These are phyloP conservation scores for Tinea semifulvella DNA, from an alignment of 2,888 invertebrate genomes.

Conservation along the genomic window DNA sequence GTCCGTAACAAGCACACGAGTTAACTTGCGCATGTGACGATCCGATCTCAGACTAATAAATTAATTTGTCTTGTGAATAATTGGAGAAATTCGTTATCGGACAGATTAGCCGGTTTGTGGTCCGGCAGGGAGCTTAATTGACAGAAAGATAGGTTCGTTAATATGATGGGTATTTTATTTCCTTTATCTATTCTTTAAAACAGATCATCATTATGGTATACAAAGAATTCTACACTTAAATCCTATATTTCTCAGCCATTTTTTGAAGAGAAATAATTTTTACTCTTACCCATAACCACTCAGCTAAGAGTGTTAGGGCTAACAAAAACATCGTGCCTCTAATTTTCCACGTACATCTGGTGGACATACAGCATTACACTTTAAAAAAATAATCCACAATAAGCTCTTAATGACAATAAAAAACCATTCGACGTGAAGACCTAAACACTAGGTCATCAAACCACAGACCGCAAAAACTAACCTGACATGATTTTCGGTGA, in stretches of 20 bases:
- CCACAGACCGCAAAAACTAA: slow-evolving; percentile 19
- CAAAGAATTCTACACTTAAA: too few relatives aligned
- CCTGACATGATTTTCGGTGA: slow-evolving; percentile 41
- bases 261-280: too few relatives aligned
- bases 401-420: slow-evolving; percentile 3
- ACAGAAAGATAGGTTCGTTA: slow-evolving; percentile 57
- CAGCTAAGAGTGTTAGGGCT: too few relatives aligned
- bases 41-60: too few relatives aligned
- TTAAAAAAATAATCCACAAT: background rate
- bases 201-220: too few relatives aligned
- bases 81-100: slow-evolving; percentile 40
- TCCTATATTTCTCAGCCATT: too few relatives aligned
- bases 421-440: background rate
- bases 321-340: too few relatives aligned
- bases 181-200: slow-evolving; percentile 18
- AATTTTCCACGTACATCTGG: too few relatives aligned
- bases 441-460: slow-evolving; percentile 27
- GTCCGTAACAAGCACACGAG: too few relatives aligned
- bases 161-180: slow-evolving; percentile 52
- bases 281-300: too few relatives aligned
- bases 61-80: slow-evolving; percentile 55
- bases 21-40: too few relatives aligned
- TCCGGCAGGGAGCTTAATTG: slow-evolving; percentile 53
- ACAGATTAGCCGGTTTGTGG: slow-evolving; percentile 44
- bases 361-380: too few relatives aligned